Evolutionary conservation across 2,797 vertebrate genomes (phyloP).

Genomic region (Coendou prehensilis): DNA sequence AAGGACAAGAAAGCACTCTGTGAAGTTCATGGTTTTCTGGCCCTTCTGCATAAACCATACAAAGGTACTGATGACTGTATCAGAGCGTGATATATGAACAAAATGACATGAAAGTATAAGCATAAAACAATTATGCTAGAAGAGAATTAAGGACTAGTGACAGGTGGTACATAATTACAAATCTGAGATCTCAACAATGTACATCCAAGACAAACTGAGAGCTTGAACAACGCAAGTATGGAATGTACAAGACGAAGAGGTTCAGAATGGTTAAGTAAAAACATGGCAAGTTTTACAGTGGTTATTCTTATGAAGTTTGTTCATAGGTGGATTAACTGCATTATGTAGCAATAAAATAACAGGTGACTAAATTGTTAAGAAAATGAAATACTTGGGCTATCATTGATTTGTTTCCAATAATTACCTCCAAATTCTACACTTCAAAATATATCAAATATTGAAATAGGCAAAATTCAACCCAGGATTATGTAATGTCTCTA

Average conservation of each 20-base stretch:
- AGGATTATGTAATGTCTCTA: not conserved
- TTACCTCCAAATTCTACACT: not conserved
- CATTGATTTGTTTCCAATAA: not conserved
- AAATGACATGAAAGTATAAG: not conserved
- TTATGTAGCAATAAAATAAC: not conserved
- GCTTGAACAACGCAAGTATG: not conserved
- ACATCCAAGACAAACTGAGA: not conserved
- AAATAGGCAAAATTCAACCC: not conserved
- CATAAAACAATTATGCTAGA: not conserved
- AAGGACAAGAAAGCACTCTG: not conserved
- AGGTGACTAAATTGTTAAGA: not conserved
- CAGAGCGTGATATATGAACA: not conserved
- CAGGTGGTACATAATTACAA: not conserved
- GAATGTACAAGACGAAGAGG: not conserved
- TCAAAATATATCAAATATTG: not conserved
- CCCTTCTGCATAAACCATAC: not conserved
- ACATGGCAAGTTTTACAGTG: not conserved
- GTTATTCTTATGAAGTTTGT: not conserved
- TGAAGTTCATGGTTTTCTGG: not conserved
- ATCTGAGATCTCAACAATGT: not conserved
- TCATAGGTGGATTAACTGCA: not conserved
- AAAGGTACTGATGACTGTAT: not conserved
- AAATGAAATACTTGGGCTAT: not conserved
- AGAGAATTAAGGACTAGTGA: not conserved
- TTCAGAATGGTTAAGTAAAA: not conserved